phyloP scores from a whole-genome alignment of 2,797 vertebrate species.

The Lithobates pipiens region DNA sequence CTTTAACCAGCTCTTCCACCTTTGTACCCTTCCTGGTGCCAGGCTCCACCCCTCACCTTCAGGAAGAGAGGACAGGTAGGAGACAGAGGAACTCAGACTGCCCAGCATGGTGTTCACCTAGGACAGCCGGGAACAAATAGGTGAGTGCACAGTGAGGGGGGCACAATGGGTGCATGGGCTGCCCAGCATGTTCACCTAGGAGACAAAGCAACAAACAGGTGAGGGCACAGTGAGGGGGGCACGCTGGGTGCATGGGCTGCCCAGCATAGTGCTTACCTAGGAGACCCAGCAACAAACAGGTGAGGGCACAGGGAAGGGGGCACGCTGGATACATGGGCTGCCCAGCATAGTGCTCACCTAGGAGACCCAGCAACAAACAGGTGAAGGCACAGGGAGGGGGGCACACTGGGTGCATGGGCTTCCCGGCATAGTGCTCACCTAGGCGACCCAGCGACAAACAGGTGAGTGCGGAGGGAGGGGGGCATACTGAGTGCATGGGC shows the following conservation, averaged over 20 bases:
- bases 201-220: too few species aligned
- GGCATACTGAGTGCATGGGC: too few species aligned
- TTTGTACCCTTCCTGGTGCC: conserved; percentile 48
- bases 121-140: background rate
- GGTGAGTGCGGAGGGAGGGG: too few species aligned
- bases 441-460: too few species aligned
- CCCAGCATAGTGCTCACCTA: background rate
- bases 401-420: too few species aligned
- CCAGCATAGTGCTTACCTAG: too few species aligned
- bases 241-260: background rate
- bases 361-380: too few species aligned
- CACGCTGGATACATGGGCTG: background rate
- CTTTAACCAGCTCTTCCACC: conserved; percentile 48
- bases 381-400: too few species aligned
- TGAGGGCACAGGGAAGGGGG: background rate
- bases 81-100: background rate
- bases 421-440: too few species aligned
- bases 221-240: background rate
- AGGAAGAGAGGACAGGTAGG: conserved; percentile 30
- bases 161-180: too few species aligned
- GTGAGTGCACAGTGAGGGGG: conserved; percentile 10
- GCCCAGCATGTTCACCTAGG: too few species aligned
- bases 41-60: conserved; percentile 30
- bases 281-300: too few species aligned
- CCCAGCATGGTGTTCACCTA: background rate